These are phyloP conservation scores for Mongoloraphidia duomilia DNA, from an alignment of 2,888 invertebrate genomes.

Conservation along the genomic window DNA sequence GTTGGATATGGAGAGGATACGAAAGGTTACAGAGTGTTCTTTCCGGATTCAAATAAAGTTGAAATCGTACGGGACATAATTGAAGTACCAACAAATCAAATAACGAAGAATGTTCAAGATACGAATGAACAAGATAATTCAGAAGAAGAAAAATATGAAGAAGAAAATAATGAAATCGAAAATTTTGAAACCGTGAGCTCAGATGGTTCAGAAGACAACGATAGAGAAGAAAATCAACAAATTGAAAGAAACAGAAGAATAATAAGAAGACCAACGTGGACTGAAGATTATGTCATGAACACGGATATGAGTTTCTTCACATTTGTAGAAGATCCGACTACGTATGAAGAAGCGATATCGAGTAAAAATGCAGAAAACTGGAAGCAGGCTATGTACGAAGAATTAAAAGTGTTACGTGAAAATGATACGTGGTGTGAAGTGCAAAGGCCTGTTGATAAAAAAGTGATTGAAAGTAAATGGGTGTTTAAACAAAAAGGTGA, in stretches of 20 bases:
- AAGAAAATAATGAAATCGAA: not conserved
- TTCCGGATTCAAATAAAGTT: constrained; percentile 7
- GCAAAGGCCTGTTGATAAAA: not conserved
- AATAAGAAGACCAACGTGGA: constrained; percentile 2
- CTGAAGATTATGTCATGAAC: not conserved
- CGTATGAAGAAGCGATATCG: constrained; percentile 1
- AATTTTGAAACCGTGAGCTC: not conserved
- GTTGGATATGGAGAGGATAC: constrained; percentile 22
- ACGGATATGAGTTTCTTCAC: constrained; percentile 1
- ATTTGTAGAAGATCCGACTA: constrained; percentile 1
- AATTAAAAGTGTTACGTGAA: not conserved
- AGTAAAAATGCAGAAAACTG: not conserved
- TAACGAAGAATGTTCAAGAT: not conserved
- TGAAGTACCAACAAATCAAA: not conserved
- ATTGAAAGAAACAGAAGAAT: no score
- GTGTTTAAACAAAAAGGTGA: not conserved
- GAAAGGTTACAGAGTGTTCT: constrained; percentile 13
- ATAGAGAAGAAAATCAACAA: no score
- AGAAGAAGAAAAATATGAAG: not conserved
- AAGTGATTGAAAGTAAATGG: no score
- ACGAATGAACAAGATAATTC: not conserved
- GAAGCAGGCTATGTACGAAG: no score
- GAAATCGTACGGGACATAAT: not conserved
- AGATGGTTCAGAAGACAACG: no score
- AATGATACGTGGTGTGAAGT: not conserved